Evolutionary conservation across 2,113 vertebrate genomes (phyloP), one percentile per base, ranked within the genome.

Genomic region (Pogonocichla stellata): DNA sequence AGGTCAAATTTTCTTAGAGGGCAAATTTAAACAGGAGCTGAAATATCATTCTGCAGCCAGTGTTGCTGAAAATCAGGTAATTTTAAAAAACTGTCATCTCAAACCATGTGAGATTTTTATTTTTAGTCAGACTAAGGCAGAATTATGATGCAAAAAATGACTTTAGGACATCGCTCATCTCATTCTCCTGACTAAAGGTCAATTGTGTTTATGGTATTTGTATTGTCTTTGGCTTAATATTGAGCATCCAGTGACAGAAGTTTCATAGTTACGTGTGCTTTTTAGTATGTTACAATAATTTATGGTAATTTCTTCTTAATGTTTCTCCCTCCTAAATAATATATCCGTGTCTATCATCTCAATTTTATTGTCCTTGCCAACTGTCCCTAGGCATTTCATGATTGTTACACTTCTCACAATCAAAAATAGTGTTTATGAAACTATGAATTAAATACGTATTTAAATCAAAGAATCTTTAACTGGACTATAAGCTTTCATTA

Each of bases 1-100:
- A 93, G 91, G 91, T 90, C 86, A 92, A 47, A 74, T 70, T 91
- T 92, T 86, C 64, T 78, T 66, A 54, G 33, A 56, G 34, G 62
- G 19, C 22, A 88, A 92, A 94, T 73, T 69, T 48, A 77, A 93
- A 85, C 8, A 72, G 57, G 36, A 87, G 20, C 36, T 45, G 64
- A 88, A 93, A 88, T 83, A 65, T 13, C 25, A 54, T 82, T 77
- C 51, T 83, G 45, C 75, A 95, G 56, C 53, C 47, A 95, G 36
- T 48, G 66, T 31, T 85, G 54, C 57, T 23, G 77, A 86, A 45
- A 75, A 94, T 8, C 28, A 60, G 26, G 16, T 51, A 51, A 17
- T 17, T 51, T 86, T 42, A 3, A 6, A 88, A 88, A 72, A 29
- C 8, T 66, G 62, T 65, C n/a, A 61, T 57, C 64, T 86, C 45